Evolutionary conservation across 2,797 vertebrate genomes (phyloP).

Genomic region (Onychomys arenicola): DNA sequence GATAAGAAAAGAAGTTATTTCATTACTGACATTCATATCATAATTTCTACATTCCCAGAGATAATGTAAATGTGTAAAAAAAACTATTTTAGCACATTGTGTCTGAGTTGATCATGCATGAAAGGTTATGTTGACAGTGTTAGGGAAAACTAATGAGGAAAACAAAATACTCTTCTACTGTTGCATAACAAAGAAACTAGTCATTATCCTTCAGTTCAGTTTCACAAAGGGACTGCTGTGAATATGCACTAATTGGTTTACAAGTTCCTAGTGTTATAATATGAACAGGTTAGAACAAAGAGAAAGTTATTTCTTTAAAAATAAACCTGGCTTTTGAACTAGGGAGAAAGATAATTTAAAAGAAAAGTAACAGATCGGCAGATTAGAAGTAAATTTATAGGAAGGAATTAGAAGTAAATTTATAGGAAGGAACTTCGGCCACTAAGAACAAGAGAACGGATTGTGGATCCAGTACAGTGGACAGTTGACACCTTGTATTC

Average conservation of each 20-base stretch:
- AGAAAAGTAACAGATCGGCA: background rate
- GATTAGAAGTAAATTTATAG: background rate
- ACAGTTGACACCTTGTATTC: background rate
- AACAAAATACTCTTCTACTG: background rate
- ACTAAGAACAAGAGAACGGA: background rate
- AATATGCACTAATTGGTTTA: background rate
- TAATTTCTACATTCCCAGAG: background rate
- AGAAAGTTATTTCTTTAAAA: background rate
- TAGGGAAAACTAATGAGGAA: background rate
- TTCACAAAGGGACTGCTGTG: background rate
- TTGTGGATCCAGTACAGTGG: background rate
- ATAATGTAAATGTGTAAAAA: conserved; percentile 5
- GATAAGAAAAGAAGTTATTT: background rate
- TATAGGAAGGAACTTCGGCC: background rate
- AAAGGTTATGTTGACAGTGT: background rate
- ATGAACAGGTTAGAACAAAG: background rate
- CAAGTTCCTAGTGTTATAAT: background rate
- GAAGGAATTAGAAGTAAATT: background rate
- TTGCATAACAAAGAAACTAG: background rate
- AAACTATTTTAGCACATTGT: background rate
- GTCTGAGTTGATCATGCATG: background rate
- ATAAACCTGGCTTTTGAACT: background rate
- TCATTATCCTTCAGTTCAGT: background rate
- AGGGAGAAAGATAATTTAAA: background rate
- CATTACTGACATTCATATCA: background rate